These are phyloP conservation scores for Brenthis daphne DNA, from an alignment of 2,888 invertebrate species.

Conservation along the genomic window DNA sequence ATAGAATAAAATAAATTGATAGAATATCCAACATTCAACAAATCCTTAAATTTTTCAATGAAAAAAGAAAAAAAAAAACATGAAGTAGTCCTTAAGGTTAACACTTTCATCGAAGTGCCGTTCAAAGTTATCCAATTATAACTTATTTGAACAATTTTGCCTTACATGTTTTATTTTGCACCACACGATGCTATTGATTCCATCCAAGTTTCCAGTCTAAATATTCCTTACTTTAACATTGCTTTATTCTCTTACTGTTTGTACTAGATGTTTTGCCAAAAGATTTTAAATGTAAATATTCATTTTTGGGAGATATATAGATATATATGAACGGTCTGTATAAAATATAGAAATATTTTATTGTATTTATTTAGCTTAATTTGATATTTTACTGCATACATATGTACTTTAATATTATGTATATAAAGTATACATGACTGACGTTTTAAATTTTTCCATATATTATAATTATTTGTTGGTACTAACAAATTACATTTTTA, in stretches of 20 bases:
- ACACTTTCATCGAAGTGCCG: not conserved
- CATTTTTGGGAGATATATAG: not conserved
- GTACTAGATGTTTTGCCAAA: constrained; percentile 20
- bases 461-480: too few species aligned
- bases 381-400: too few species aligned
- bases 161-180: constrained; percentile 29
- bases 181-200: constrained; percentile 59
- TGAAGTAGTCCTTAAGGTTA: not conserved
- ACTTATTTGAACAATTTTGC: not conserved
- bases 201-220: constrained; percentile 69
- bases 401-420: too few species aligned
- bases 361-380: too few species aligned
- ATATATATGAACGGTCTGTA: not conserved
- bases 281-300: constrained; percentile 3
- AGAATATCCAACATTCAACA: too few species aligned
- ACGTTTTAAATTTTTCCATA: too few species aligned
- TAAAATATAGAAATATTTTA: not conserved
- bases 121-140: constrained; percentile 13
- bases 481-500: too few species aligned
- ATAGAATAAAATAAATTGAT: too few species aligned
- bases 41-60: not conserved
- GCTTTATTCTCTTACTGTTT: constrained; percentile 57
- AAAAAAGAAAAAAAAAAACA: not conserved
- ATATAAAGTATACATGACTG: too few species aligned
- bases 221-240: constrained; percentile 78